Base-by-base conservation (phyloP, 2,797 vertebrate genomes). In the Dryobates pubescens region DNA sequence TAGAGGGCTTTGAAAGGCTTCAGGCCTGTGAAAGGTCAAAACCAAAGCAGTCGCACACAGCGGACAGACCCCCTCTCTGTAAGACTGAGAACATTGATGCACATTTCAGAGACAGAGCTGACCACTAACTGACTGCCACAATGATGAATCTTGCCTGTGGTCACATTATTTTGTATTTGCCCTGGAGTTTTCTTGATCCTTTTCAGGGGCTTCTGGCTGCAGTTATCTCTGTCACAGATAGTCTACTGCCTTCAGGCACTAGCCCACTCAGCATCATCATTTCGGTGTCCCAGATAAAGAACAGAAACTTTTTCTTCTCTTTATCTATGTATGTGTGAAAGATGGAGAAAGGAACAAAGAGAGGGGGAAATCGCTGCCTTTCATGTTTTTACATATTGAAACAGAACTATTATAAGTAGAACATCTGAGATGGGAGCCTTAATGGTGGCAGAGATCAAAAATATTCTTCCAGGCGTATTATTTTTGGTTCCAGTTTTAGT, bases 371-470 rank as follows among this genome's bases (percentile, higher is more conserved):
- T 59, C 2, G 8, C 61, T 94, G 17, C 65, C 70, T 79, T 90
- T 92, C 13, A 69, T 65, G 27, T 4, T 84, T 92, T 91, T 69
- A 78, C 13, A 10, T 86, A 65, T 63, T 15, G 27, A 94, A 95
- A 83, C 45, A 85, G 76, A 63, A 79, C 86, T 92, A 92, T 79
- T 80, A 79, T 69, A 91, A 94, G 79, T 47, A 89, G 75, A 94
- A 90, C 29, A 38, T 90, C 77, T 90, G 84, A 96, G 65, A 94
- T 56, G 91, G 82, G 82, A 92, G 96, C 62, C 63, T 92, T 88
- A 89, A 94, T 62, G 79, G 80, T 79, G 34, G 84, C 86, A 93
- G 93, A 94, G 82, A 97, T 96, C 76, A 97, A 97, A 96, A 95
- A 95, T 89, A 86, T 72, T 94, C 81, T 96, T 96, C 93, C 95